Conservation (phyloP, 2,888 invertebrate species). For the Cybosia mesomella region DNA sequence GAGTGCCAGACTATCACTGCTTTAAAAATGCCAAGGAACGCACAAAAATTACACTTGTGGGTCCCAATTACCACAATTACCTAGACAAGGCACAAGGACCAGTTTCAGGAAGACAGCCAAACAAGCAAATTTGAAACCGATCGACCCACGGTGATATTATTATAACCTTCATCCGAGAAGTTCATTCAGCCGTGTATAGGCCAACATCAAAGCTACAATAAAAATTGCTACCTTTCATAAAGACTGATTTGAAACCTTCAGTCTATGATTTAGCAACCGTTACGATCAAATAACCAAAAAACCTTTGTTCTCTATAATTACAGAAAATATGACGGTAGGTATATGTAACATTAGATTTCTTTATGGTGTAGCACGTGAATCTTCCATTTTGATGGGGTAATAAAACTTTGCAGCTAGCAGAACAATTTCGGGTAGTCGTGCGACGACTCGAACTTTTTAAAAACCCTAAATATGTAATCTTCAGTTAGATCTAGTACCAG, state of each 20-base stretch:
- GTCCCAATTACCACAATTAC: no score
- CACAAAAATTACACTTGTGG: no score
- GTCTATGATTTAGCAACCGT: background rate
- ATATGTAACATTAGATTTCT: conserved; percentile 11
- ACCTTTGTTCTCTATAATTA: conserved; percentile 1
- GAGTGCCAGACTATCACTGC: no score
- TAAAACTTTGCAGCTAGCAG: background rate
- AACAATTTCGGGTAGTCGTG: background rate
- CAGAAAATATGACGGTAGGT: conserved; percentile 5
- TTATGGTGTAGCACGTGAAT: conserved; percentile 9
- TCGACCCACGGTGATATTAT: background rate
- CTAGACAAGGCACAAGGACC: background rate
- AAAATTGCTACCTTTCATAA: background rate
- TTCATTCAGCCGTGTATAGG: background rate
- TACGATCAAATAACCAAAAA: background rate
- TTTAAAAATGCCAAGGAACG: no score
- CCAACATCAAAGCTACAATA: background rate
- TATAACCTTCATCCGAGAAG: background rate
- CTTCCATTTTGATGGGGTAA: conserved; percentile 12
- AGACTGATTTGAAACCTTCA: background rate
- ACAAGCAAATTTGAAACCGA: background rate
- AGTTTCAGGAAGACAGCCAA: background rate
- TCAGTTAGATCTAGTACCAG: background rate
- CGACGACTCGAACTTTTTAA: background rate
- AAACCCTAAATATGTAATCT: background rate